phyloP scores from a whole-genome alignment of 1,140 invertebrate genomes.

The Ostrea denselamellosa region DNA sequence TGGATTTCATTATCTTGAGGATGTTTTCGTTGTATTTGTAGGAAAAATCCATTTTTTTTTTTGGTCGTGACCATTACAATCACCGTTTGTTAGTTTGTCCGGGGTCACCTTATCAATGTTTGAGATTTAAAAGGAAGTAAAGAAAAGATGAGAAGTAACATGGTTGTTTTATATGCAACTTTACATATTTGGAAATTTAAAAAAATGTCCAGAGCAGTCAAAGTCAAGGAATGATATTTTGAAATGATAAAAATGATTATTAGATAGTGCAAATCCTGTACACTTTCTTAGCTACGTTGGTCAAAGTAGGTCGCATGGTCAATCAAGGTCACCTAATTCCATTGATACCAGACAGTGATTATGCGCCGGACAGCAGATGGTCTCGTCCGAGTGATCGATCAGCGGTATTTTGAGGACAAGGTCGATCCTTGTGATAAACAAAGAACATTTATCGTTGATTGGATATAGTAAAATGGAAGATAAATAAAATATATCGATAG shows the following conservation, averaged over 20 bases:
- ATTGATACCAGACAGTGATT: not conserved
- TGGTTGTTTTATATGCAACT: too few species aligned
- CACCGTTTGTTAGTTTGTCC: conserved; percentile 1
- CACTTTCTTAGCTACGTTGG: not conserved
- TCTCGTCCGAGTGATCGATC: conserved; percentile 13
- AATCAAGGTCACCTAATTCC: conserved; percentile 37
- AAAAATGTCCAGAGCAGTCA: too few species aligned
- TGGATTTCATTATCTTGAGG: not conserved
- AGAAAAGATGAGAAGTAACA: too few species aligned
- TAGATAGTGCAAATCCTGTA: not conserved
- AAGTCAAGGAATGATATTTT: too few species aligned
- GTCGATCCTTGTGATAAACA: conserved; percentile 13
- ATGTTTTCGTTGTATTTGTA: not conserved
- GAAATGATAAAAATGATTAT: too few species aligned
- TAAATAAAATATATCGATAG: conserved; percentile 11
- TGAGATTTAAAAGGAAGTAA: not conserved
- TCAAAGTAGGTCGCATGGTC: conserved; percentile 25
- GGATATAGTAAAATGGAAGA: not conserved
- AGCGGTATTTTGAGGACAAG: conserved; percentile 24
- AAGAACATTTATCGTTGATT: conserved; percentile 6
- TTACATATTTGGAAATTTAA: too few species aligned
- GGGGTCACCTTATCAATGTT: not conserved
- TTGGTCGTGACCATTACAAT: conserved; percentile 23
- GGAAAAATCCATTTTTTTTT: not conserved
- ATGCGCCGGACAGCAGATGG: conserved; percentile 32